phyloP scores from a whole-genome alignment of 30 jellyfish, hydroid and myxozoan species.

The Aurelia aurita region DNA sequence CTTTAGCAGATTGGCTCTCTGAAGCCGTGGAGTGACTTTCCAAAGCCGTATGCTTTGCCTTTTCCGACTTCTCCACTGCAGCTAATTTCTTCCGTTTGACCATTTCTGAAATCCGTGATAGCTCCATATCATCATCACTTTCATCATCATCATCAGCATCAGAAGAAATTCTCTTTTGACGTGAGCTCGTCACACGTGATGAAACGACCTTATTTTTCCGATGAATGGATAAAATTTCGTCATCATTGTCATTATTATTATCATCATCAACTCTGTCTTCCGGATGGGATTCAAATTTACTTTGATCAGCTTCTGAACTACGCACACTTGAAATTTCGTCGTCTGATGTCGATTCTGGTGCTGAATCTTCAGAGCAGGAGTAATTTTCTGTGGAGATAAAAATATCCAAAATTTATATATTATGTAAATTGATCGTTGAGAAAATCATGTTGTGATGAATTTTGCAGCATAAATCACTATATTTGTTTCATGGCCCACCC shows the following conservation, averaged over 20 bases:
- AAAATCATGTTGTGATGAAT: too few relatives aligned
- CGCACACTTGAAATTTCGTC: slow-evolving; percentile 33
- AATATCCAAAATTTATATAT: too few relatives aligned
- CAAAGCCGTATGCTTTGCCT: not conserved
- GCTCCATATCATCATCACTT: slow-evolving; percentile 39
- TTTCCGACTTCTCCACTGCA: slow-evolving; percentile 23
- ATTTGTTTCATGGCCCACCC: too few relatives aligned
- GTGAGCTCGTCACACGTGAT: slow-evolving; percentile 18
- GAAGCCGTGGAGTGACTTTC: too few relatives aligned
- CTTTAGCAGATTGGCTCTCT: too few relatives aligned
- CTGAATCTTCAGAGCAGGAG: slow-evolving; percentile 17
- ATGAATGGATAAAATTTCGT: not conserved
- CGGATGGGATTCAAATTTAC: slow-evolving; percentile 11
- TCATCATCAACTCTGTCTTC: slow-evolving; percentile 54
- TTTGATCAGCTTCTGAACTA: slow-evolving; percentile 25
- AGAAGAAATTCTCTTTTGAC: slow-evolving; percentile 24
- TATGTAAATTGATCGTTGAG: too few relatives aligned
- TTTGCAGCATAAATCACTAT: too few relatives aligned
- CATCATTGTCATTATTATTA: slow-evolving; percentile 39
- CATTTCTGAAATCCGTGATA: slow-evolving; percentile 47
- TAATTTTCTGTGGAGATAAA: slow-evolving; percentile 10
- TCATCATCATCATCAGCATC: slow-evolving; percentile 48
- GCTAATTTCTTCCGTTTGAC: slow-evolving; percentile 50
- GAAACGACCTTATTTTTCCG: slow-evolving; percentile 20
- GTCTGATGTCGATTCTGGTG: slow-evolving; percentile 56